Evolutionary conservation across 2,888 invertebrate species (phyloP).

Genomic region (Machimus rusticus): DNA sequence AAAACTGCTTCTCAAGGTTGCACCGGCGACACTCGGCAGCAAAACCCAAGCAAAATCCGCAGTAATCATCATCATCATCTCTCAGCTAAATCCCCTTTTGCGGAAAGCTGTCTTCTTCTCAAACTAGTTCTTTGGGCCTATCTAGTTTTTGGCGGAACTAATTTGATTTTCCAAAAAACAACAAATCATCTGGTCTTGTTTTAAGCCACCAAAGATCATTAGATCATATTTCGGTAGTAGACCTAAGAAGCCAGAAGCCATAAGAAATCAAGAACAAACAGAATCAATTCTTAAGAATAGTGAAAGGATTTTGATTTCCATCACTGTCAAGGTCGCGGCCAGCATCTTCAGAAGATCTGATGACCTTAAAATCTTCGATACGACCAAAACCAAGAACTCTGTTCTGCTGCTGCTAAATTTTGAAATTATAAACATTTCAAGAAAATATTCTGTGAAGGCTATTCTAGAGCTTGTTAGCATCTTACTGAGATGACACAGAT

Average conservation of each 20-base stretch:
- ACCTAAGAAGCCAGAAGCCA: background rate
- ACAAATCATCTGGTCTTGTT: background rate
- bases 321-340: background rate
- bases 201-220: background rate
- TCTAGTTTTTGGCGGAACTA: background rate
- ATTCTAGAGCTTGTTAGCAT: background rate
- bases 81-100: background rate
- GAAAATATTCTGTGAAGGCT: background rate
- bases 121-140: background rate
- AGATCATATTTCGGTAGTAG: background rate
- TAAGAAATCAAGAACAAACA: background rate
- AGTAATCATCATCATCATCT: background rate
- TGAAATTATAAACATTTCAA: background rate
- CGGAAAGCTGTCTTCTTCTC: background rate
- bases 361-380: background rate
- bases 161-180: background rate
- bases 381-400: background rate
- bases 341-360: background rate
- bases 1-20: background rate
- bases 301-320: background rate
- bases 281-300: background rate
- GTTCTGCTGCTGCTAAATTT: background rate
- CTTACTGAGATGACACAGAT: background rate
- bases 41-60: background rate
- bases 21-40: background rate